A percentile compares a stretch with the other conserved stretches of the same genome.
These are phyloP conservation scores for Drosophila mulleri DNA, from an alignment of 2,888 invertebrate genomes.

Conservation along the genomic window DNA sequence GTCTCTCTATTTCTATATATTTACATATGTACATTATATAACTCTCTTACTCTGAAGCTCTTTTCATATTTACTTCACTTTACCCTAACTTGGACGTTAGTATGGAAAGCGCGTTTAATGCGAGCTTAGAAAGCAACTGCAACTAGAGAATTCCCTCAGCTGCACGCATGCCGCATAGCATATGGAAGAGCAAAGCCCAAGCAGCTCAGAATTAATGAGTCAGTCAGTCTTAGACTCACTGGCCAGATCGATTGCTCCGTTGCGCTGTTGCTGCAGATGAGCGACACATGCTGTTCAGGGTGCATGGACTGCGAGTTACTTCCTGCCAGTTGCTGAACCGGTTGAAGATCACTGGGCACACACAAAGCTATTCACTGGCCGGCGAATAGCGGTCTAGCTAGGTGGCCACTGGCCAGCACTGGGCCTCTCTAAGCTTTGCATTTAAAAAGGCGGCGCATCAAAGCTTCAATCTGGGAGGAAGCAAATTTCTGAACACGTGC, in stretches of 20 bases:
- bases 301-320: constrained; percentile 1
- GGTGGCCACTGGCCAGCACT: constrained; percentile 5
- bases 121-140: background rate
- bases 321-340: constrained; percentile 5
- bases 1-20: background rate
- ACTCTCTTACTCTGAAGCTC: background rate
- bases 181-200: background rate
- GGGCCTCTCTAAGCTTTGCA: background rate
- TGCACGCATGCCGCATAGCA: constrained; percentile 5
- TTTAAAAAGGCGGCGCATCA: constrained; percentile 3
- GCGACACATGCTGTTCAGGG: constrained; percentile 6
- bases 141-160: constrained; percentile 5
- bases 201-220: constrained; percentile 9
- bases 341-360: constrained; percentile 5
- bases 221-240: constrained; percentile 8
- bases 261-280: background rate
- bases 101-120: background rate
- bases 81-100: background rate
- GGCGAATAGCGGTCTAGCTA: background rate
- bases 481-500: constrained; percentile 4
- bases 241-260: constrained; percentile 1
- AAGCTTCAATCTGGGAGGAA: background rate
- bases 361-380: background rate
- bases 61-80: background rate
- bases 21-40: too few relatives aligned